Evolutionary conservation across 2,888 invertebrate genomes (phyloP), one percentile per base, ranked within the genome.

Genomic region (Apodemia zela): DNA sequence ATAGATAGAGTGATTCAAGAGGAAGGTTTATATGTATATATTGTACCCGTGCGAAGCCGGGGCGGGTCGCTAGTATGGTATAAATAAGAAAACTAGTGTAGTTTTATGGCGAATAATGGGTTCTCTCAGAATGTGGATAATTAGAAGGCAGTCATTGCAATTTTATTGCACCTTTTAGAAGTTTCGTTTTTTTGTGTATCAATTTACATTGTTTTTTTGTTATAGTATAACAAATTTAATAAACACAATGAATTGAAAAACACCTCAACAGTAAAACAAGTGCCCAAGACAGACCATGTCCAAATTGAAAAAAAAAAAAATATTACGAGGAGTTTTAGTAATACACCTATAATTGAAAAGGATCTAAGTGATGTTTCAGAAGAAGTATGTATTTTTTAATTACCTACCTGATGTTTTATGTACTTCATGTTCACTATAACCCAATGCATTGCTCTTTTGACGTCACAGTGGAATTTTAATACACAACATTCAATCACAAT

Each of bases 221-320:
- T 77, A 66, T 61, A 81, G 80, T 72, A 66, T 67, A 72, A 73
- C 61, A 74, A 72, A 64, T 66, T 73, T 65, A 75, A 76, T 65
- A 82, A 79, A 75, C 67, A 76, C 66, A 82, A 73, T 73, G 86
- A 86, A 71, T 72, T 77, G 68, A 85, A 77, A 75, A 70, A 65
- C 63, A 65, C 68, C 42, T 64, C 72, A 51, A 68, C 73, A 67
- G 75, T 17, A 84, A 82, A 73, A 78, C 73, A 69, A 67, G 71
- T 42, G 42, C 1, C 69, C 73, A 63, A 82, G 72, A 65, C 67
- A 72, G 59, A 65, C 61, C 42, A 69, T 62, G 82, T 82, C 45
- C 69, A 76, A 66, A 67, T 73, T 63, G 84, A 82, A 33, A 82
- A 78, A 71, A 62, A 65, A 68, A 54, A 67, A 6, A 72, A 66